phyloP scores from a whole-genome alignment of 2,888 invertebrate genomes.

The Adineta ricciae region DNA sequence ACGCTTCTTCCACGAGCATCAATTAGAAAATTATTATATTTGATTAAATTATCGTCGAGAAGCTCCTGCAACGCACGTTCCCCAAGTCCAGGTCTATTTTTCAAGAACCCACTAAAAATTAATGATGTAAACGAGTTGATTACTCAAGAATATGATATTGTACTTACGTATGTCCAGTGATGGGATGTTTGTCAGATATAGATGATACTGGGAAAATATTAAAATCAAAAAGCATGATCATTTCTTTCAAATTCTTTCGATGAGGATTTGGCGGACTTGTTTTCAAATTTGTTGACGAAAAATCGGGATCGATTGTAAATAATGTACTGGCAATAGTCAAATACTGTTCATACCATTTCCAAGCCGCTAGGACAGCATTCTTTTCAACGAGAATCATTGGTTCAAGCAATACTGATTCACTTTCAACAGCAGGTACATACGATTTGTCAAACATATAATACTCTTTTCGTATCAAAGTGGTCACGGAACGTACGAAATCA shows the following conservation, averaged over 20 bases:
- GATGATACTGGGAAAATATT: neutral
- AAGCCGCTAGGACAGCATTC: neutral
- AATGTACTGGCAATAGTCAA: neutral
- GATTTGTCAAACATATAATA: neutral
- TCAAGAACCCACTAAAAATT: neutral
- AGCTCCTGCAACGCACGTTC: neutral
- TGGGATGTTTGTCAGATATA: neutral
- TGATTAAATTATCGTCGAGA: neutral
- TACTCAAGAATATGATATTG: neutral
- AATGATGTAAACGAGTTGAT: neutral
- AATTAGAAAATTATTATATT: neutral
- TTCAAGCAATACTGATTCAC: neutral
- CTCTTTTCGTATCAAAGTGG: neutral
- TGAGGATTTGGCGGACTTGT: too few relatives aligned
- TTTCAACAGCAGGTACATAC: neutral
- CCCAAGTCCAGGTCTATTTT: neutral
- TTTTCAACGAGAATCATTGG: neutral
- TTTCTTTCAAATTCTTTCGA: neutral
- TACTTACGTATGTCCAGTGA: neutral
- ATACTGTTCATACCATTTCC: neutral
- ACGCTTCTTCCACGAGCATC: neutral
- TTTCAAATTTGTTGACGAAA: neutral
- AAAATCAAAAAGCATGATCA: neutral
- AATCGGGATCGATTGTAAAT: neutral
- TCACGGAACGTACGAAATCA: neutral